Base-by-base conservation (phyloP, 37 sponge, comb jelly and placozoan genomes). In the Cladorhizidae sp. region DNA sequence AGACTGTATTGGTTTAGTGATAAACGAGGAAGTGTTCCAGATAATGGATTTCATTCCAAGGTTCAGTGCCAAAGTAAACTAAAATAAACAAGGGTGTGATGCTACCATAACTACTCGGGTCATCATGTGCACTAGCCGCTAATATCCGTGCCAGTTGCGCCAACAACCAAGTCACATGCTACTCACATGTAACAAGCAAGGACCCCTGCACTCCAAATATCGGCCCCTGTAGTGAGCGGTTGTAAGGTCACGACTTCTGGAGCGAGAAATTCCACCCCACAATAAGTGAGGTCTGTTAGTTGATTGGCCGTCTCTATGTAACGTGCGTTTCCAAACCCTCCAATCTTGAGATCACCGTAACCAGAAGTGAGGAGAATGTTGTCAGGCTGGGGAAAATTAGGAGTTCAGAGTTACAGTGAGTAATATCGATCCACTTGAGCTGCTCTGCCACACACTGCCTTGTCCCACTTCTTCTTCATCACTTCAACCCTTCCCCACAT, bases 151-250 rank as follows among this genome's bases (percentile, higher is more conserved):
- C n/a, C n/a, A n/a, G n/a, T n/a, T n/a, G 56, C 12, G 11, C 12
- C 23, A 11, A 36, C 12, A 1, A 75, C 40, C 21, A 75, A 22
- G 14, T 33, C 38, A 45, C 51, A 21, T 40, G 41, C 42, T 23
- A 76, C 82, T 76, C 29, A 81, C 81, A 87, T 81, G 72, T 74
- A 55, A 28, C 70, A 75, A 0, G 68, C 57, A 25, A 78, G 28
- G 21, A 43, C 70, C 14, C 84, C 84, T 21, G 77, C 64, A 64
- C 84, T 89, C 89, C 89, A 89, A 28, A 89, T 79, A 45, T 89
- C 89, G 38, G 89, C 80, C 31, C 80, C 79, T 57, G 74, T 51
- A 8, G 84, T 83, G 39, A 89, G 57, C 54, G 89, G 84, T 43
- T 79, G 65, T 22, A 79, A 56, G 52, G 21, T 62, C 25, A 89